These are phyloP conservation scores for Amblyopsis rosae DNA, from an alignment of 2,113 vertebrate species.

Conservation along the genomic window DNA sequence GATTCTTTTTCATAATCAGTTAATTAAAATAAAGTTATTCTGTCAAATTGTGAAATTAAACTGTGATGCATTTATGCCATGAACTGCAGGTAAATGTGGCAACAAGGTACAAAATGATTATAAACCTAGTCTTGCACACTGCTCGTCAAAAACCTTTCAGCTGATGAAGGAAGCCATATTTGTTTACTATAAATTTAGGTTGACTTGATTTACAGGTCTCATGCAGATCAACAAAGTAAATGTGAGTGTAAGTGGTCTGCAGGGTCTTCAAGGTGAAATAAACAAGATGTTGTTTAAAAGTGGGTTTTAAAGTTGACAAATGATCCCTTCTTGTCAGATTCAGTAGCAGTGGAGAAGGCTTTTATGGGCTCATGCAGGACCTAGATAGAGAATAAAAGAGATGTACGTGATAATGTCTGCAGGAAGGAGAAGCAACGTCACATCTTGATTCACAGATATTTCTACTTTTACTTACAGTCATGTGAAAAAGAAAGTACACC, in stretches of 20 bases:
- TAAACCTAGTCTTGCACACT: too few relatives aligned
- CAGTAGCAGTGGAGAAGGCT: too few relatives aligned
- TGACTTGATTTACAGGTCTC: conserved; percentile 2
- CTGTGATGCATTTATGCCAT: too few relatives aligned
- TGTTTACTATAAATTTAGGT: conserved; percentile 12
- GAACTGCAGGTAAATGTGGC: too few relatives aligned
- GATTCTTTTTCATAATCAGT: conserved; percentile 15
- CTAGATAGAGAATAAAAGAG: conserved; percentile 38
- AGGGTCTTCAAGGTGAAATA: conserved; percentile 2
- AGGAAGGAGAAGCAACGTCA: conserved; percentile 35
- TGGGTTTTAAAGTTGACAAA: conserved; percentile 53
- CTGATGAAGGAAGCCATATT: conserved; percentile 21
- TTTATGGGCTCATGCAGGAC: conserved; percentile 9
- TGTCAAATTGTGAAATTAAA: too few relatives aligned
- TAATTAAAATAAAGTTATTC: too few relatives aligned
- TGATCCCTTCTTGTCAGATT: conserved; percentile 31
- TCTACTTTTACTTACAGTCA: conserved; percentile 2
- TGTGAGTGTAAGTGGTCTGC: conserved; percentile 1
- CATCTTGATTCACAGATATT: conserved; percentile 20
- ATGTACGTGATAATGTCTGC: conserved; percentile 47
- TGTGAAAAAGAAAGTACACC: too few relatives aligned
- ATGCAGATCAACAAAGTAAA: conserved; percentile 31
- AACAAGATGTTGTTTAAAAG: conserved; percentile 35
- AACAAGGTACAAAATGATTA: too few relatives aligned
- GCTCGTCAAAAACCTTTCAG: conserved; percentile 26